Evolutionary conservation across 2,888 invertebrate genomes (phyloP).

Genomic region (Troides oblongomaculatus): DNA sequence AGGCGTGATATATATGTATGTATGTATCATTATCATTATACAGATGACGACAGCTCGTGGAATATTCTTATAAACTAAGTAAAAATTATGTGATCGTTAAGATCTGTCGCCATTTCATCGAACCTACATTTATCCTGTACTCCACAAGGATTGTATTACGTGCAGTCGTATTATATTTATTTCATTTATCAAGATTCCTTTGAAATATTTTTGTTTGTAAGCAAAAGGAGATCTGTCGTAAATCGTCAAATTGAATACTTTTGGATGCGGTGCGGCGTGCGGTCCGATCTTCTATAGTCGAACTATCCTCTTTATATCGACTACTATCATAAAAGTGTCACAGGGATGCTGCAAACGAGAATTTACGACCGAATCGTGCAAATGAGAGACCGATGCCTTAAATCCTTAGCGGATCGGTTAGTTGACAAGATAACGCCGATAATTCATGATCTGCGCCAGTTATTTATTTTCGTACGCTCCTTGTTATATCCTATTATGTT

Average conservation of each 20-base stretch:
- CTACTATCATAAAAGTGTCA: slow-evolving; percentile 74
- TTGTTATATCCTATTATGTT: slow-evolving; percentile 33
- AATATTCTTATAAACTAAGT: background rate
- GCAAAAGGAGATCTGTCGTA: slow-evolving; percentile 22
- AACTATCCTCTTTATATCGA: slow-evolving; percentile 35
- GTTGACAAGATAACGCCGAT: slow-evolving; percentile 63
- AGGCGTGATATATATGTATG: no score
- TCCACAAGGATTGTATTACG: no score
- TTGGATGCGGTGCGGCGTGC: slow-evolving; percentile 23
- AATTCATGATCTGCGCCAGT: slow-evolving; percentile 51
- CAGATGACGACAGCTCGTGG: no score
- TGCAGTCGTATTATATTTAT: no score
- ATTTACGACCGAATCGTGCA: slow-evolving; percentile 69
- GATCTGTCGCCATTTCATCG: no score
- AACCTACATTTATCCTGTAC: no score
- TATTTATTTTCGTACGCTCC: slow-evolving; percentile 33
- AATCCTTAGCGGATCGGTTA: slow-evolving; percentile 58
- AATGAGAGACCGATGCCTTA: slow-evolving; percentile 68
- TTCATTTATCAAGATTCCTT: slow-evolving; percentile 3
- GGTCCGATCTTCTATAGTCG: slow-evolving; percentile 36
- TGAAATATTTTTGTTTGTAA: slow-evolving; percentile 22
- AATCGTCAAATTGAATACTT: slow-evolving; percentile 31
- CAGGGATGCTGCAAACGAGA: slow-evolving; percentile 69
- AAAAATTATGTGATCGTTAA: no score
- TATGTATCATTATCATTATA: no score